phyloP scores from a whole-genome alignment of 2,888 invertebrate genomes.

The Lacanobia oleracea region DNA sequence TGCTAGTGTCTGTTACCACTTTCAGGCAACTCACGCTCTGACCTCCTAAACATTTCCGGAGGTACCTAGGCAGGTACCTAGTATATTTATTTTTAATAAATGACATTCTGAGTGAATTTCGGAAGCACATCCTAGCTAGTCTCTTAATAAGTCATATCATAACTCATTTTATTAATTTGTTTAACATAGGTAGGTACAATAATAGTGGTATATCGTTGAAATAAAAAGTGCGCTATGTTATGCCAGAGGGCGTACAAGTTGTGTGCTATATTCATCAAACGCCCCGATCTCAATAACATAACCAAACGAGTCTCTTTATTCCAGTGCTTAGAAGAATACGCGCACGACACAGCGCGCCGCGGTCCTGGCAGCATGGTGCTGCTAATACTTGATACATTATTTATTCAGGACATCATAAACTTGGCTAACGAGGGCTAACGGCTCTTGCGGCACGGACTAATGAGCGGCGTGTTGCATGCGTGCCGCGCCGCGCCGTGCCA shows the following conservation, averaged over 20 bases:
- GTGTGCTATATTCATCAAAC: not conserved
- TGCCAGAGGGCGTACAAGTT: too few species aligned
- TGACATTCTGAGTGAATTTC: not conserved
- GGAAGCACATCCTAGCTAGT: not conserved
- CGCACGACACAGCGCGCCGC: constrained; percentile 33
- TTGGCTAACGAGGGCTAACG: constrained; percentile 60
- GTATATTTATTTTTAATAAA: too few species aligned
- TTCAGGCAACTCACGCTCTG: too few species aligned
- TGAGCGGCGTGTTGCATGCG: constrained; percentile 58
- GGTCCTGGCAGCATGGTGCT: constrained; percentile 22
- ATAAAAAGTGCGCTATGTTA: too few species aligned
- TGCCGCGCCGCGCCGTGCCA: constrained; percentile 35
- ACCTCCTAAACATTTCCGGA: too few species aligned
- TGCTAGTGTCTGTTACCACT: not conserved
- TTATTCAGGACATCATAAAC: constrained; percentile 64
- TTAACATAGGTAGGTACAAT: too few species aligned
- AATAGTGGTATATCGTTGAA: too few species aligned
- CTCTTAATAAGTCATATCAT: too few species aligned
- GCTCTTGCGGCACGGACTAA: constrained; percentile 52
- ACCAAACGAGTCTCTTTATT: constrained; percentile 14
- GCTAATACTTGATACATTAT: constrained; percentile 55
- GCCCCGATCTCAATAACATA: not conserved
- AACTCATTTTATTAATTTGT: too few species aligned
- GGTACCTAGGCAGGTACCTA: too few species aligned
- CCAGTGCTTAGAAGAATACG: not conserved